Conservation (phyloP, 2,797 vertebrate species). For the Pangasius krempfi region DNA sequence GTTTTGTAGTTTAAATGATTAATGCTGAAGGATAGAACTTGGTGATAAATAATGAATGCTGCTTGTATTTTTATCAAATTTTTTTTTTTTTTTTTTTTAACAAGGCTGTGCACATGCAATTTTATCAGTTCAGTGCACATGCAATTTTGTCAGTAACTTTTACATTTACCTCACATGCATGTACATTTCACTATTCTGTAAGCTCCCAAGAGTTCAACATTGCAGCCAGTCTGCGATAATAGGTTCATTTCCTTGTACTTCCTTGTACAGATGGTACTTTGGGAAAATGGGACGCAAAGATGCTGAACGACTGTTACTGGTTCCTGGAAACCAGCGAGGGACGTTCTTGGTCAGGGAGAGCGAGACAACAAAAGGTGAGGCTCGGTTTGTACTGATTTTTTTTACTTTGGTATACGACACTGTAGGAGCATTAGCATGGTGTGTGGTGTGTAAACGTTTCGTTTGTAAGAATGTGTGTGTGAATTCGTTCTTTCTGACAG, state of each 20-base stretch:
- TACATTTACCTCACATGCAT: background rate
- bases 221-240: background rate
- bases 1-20: background rate
- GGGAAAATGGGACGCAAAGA: slow-evolving; percentile 99
- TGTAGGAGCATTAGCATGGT: too few relatives aligned
- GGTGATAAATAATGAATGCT: background rate
- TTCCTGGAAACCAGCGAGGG: slow-evolving; percentile 92
- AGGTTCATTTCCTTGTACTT: background rate
- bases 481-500: slow-evolving; percentile 64
- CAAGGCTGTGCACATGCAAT: background rate
- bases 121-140: background rate
- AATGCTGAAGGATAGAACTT: background rate
- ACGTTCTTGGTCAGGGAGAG: slow-evolving; percentile 96
- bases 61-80: background rate
- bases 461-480: background rate
- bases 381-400: background rate
- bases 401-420: background rate
- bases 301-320: slow-evolving; percentile 91
- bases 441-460: background rate
- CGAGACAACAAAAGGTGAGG: slow-evolving; percentile 95
- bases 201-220: background rate
- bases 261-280: slow-evolving; percentile 91
- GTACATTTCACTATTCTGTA: background rate
- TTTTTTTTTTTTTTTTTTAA: background rate
- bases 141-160: background rate